These are phyloP conservation scores for Sciurus carolinensis DNA, from an alignment of 2,797 vertebrate species.

Conservation along the genomic window DNA sequence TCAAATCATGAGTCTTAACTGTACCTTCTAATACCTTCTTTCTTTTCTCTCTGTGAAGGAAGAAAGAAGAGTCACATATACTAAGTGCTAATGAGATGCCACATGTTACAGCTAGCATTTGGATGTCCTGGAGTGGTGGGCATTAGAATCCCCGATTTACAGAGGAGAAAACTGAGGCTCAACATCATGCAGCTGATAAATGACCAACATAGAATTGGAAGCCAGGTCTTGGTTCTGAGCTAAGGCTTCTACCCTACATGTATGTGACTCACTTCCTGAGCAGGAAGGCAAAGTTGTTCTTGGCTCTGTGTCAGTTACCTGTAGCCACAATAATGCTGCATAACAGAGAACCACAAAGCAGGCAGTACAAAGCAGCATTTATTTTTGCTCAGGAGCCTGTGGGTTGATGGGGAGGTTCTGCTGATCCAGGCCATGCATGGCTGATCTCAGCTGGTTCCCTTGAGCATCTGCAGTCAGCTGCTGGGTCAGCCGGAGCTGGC, in stretches of 20 bases:
- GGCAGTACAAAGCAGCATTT: not conserved
- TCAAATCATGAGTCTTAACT: conserved; percentile 43
- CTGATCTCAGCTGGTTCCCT: not conserved
- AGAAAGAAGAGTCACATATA: not conserved
- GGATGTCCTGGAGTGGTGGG: not conserved
- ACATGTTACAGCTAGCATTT: not conserved
- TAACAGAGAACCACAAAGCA: conserved; percentile 29
- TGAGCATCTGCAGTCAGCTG: not conserved
- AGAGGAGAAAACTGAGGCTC: not conserved
- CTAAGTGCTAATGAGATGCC: not conserved
- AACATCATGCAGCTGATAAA: not conserved
- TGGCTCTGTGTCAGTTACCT: not conserved
- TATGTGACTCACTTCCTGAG: not conserved
- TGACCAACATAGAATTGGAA: not conserved
- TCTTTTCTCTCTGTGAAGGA: conserved; percentile 16
- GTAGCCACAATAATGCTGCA: not conserved
- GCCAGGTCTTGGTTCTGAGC: not conserved
- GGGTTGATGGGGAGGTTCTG: not conserved
- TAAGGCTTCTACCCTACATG: not conserved
- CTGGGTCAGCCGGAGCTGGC: not conserved
- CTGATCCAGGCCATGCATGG: not conserved
- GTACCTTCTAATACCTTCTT: not conserved
- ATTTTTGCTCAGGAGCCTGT: not conserved
- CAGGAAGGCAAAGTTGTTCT: conserved; percentile 6
- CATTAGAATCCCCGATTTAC: not conserved